Conservation (phyloP, 2,888 invertebrate genomes). For the Hypomecis punctinalis region DNA sequence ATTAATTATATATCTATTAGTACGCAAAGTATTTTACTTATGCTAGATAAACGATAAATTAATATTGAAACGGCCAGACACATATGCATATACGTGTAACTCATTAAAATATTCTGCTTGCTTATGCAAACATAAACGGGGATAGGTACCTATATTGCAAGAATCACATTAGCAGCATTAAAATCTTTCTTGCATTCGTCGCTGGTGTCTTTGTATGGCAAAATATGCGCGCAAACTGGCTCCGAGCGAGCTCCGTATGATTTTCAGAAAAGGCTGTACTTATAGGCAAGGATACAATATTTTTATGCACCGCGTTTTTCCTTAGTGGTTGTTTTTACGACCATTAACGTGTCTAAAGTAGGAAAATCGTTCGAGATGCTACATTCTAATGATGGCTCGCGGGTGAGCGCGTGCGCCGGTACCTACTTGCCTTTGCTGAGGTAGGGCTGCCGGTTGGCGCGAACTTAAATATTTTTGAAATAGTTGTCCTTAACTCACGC, state of each 20-base stretch:
- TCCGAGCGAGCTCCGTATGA: constrained; percentile 80
- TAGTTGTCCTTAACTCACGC: too few species aligned
- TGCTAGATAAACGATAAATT: background rate
- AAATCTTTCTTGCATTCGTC: constrained; percentile 82
- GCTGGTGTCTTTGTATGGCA: constrained; percentile 75
- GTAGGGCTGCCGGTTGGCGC: constrained; percentile 54
- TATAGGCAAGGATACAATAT: constrained; percentile 83
- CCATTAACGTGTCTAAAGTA: constrained; percentile 82
- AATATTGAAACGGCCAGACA: constrained; percentile 19
- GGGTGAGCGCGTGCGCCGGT: constrained; percentile 79
- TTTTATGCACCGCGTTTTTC: constrained; percentile 82
- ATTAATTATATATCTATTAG: constrained; percentile 12
- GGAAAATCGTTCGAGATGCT: constrained; percentile 82
- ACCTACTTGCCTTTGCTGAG: constrained; percentile 56
- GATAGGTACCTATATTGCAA: constrained; percentile 67
- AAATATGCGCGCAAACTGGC: constrained; percentile 79
- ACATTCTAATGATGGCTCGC: constrained; percentile 81
- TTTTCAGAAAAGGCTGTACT: constrained; percentile 83
- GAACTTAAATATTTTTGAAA: constrained; percentile 3
- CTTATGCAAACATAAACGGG: constrained; percentile 51
- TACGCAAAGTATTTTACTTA: background rate
- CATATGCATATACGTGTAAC: constrained; percentile 28
- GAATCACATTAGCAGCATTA: constrained; percentile 80
- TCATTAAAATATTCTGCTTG: constrained; percentile 42
- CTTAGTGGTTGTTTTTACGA: constrained; percentile 75